A percentile compares a stretch with the other conserved stretches of the same genome.
Conservation (phyloP, 2,888 invertebrate species). For the Mongoloraphidia duomilia region DNA sequence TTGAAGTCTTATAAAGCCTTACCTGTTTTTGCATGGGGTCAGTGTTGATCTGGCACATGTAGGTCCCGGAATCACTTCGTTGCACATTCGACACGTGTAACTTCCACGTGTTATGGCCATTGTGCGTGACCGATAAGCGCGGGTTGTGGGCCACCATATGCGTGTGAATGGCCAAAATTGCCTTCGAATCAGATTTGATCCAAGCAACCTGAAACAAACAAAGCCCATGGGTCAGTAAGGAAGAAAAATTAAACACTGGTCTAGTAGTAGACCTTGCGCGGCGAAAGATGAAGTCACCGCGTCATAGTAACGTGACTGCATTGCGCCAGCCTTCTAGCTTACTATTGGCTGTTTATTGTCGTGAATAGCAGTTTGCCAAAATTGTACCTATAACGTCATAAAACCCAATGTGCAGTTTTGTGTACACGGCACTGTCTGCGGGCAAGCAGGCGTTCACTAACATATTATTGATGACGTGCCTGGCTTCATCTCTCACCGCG, state of each 20-base stretch:
- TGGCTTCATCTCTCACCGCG: no score
- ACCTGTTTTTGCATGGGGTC: slow-evolving; percentile 84
- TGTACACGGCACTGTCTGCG: no score
- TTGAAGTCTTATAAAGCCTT: slow-evolving; percentile 25
- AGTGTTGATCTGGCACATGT: slow-evolving; percentile 91
- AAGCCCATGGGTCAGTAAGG: background rate
- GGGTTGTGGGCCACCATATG: slow-evolving; percentile 82
- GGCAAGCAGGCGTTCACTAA: no score
- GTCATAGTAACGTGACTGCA: no score
- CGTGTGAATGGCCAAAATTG: slow-evolving; percentile 77
- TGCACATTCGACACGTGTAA: slow-evolving; percentile 81
- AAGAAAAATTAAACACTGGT: background rate
- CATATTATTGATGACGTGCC: no score
- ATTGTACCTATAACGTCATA: no score
- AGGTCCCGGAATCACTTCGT: slow-evolving; percentile 81
- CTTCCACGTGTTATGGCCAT: slow-evolving; percentile 89
- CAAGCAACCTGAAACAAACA: slow-evolving; percentile 62
- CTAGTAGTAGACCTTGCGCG: background rate
- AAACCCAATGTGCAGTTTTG: no score
- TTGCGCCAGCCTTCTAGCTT: no score
- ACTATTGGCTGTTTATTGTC: no score
- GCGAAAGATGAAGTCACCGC: no score
- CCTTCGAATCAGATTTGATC: slow-evolving; percentile 84
- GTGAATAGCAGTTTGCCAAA: no score
- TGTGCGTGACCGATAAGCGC: slow-evolving; percentile 74